These are phyloP conservation scores for Troilus luridus DNA, from an alignment of 2,888 invertebrate genomes.

Conservation along the genomic window DNA sequence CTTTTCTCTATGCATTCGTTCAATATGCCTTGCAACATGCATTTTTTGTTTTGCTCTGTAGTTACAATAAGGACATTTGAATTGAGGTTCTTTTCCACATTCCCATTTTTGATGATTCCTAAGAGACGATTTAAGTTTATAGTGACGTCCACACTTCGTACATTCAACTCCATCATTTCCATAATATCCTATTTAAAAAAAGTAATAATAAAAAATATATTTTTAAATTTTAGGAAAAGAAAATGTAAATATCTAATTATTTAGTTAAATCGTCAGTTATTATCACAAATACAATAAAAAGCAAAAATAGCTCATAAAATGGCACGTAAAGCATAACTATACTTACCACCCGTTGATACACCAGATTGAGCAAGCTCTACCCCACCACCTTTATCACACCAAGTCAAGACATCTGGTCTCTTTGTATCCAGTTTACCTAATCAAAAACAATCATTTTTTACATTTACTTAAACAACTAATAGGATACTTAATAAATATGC, in stretches of 20 bases:
- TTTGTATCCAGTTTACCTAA: slow-evolving; percentile 44
- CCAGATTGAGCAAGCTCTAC: slow-evolving; percentile 1
- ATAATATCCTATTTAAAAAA: slow-evolving; percentile 55
- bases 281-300: neutral
- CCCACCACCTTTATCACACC: slow-evolving; percentile 28
- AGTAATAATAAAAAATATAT: neutral
- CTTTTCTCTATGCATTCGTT: slow-evolving; percentile 82
- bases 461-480: neutral
- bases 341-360: neutral
- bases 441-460: neutral
- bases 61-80: slow-evolving; percentile 86
- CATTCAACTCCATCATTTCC: slow-evolving; percentile 66
- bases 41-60: slow-evolving; percentile 88
- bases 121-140: slow-evolving; percentile 88
- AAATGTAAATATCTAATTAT: neutral
- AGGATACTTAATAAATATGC: neutral
- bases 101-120: slow-evolving; percentile 90
- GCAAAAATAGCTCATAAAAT: neutral
- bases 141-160: slow-evolving; percentile 85
- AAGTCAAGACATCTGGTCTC: slow-evolving; percentile 30
- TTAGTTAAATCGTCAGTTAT: neutral
- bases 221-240: neutral
- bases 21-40: slow-evolving; percentile 87
- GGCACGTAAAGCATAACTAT: neutral
- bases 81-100: slow-evolving; percentile 88